Evolutionary conservation across 1,140 invertebrate genomes (phyloP).

Genomic region (Camponotus floridanus): DNA sequence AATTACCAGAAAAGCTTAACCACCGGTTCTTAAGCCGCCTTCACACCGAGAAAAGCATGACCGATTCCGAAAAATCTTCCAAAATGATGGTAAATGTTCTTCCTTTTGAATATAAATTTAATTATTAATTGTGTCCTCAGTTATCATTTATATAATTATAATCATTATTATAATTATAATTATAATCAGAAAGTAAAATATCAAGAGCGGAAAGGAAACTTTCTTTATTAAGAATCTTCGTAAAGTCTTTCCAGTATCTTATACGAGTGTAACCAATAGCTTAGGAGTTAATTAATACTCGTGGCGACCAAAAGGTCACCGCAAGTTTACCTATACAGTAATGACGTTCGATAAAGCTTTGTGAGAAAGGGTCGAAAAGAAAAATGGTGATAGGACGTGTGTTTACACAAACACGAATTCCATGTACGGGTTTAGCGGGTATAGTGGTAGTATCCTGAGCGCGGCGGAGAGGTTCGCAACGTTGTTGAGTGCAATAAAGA

Average conservation of each 20-base stretch:
- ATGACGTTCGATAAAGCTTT: slow-evolving; percentile 62
- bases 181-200: background rate
- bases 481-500: slow-evolving; percentile 81
- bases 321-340: slow-evolving; percentile 60
- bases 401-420: slow-evolving; percentile 63
- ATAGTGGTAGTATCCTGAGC: slow-evolving; percentile 56
- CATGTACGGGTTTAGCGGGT: slow-evolving; percentile 56
- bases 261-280: background rate
- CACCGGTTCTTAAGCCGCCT: slow-evolving; percentile 63
- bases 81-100: background rate
- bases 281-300: slow-evolving; percentile 63
- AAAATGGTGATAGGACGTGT: slow-evolving; percentile 67
- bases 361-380: slow-evolving; percentile 65
- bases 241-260: background rate
- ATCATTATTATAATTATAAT: too few species aligned
- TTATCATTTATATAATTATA: too few species aligned
- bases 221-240: background rate
- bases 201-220: background rate
- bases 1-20: slow-evolving; percentile 82
- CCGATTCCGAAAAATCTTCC: slow-evolving; percentile 7
- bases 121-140: too few species aligned
- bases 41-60: slow-evolving; percentile 48
- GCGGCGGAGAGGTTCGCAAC: slow-evolving; percentile 62
- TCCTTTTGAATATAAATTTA: background rate
- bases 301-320: slow-evolving; percentile 33